Conservation (phyloP, 2,113 vertebrate species). For the Sylvilagus bachmani region DNA sequence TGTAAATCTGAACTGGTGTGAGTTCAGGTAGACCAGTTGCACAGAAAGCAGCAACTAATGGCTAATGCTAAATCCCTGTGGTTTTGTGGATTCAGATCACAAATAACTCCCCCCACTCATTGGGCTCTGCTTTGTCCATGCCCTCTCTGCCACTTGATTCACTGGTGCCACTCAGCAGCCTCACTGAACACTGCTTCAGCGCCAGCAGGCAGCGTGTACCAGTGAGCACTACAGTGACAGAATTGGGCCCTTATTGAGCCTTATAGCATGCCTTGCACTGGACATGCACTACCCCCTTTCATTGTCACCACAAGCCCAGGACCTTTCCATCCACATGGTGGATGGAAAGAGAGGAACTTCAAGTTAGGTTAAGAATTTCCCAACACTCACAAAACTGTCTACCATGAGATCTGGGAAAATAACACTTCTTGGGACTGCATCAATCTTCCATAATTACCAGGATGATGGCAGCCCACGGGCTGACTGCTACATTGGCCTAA, state of each 20-base stretch:
- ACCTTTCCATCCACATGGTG: background rate
- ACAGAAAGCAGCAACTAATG: background rate
- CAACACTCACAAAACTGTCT: background rate
- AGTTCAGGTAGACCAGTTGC: background rate
- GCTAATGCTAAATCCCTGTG: background rate
- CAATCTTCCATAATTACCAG: background rate
- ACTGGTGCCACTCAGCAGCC: background rate
- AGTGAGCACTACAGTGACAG: background rate
- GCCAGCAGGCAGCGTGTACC: background rate
- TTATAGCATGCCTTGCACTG: background rate
- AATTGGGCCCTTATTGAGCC: background rate
- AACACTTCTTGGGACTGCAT: too few relatives aligned
- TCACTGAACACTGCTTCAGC: background rate
- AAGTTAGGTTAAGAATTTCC: background rate
- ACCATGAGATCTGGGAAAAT: too few relatives aligned
- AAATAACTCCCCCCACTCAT: background rate
- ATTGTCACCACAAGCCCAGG: background rate
- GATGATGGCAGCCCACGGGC: accelerated
- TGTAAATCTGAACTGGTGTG: constrained; percentile 20
- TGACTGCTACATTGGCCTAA: background rate
- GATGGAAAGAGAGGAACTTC: background rate
- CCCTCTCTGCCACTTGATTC: background rate
- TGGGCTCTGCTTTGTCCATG: background rate
- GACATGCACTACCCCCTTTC: background rate
- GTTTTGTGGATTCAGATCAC: background rate